Base-by-base conservation (phyloP, 2,797 vertebrate genomes). In the Hybognathus amarus region DNA sequence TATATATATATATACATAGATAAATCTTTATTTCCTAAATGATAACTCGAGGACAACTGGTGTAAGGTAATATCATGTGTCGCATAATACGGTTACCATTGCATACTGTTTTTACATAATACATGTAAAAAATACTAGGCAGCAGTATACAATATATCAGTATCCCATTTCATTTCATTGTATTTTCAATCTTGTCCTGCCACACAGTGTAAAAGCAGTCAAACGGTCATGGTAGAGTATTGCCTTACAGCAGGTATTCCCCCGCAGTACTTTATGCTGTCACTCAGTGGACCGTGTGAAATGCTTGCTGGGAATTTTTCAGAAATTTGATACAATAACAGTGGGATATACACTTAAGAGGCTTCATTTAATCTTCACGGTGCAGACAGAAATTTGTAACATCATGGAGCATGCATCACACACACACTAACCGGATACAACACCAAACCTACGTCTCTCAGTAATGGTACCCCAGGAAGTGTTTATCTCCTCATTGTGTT, bases 361-460 rank as follows among this genome's bases (percentile, higher is more conserved):
- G 69, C 69, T 87, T 82, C 71, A 38, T 75, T 87, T 84, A 83
- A 88, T 87, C 78, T 66, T 80, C 20, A 42, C n/a, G 56, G 15
- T 75, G 66, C 64, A 88, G 69, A 79, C 61, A 66, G 36, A 71
- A 85, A 83, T 87, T 85, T 87, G 77, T 84, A 87, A 68, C 67
- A 78, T 81, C 81, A 47, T 6, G 42, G 40, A 54, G 47, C 67
- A 52, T 36, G 42, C 42, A 64, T 66, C 83, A 42, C 76, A 77
- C 83, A 42, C 75, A 77, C 56, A 77, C 79, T n/a, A n/a, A 77
- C 54, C 30, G 76, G 79, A 80, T 83, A 20, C 59, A 56, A 56
- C 50, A 36, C 36, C 36, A 36, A 50, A 83, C 1, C 18, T 22
- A 83, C 2, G 1, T 66, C 38, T 75, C 36, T 61, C 54, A 75